A percentile compares a stretch with the other conserved stretches of the same genome.
Conservation (phyloP, 2,797 vertebrate species). For the Coendou prehensilis region DNA sequence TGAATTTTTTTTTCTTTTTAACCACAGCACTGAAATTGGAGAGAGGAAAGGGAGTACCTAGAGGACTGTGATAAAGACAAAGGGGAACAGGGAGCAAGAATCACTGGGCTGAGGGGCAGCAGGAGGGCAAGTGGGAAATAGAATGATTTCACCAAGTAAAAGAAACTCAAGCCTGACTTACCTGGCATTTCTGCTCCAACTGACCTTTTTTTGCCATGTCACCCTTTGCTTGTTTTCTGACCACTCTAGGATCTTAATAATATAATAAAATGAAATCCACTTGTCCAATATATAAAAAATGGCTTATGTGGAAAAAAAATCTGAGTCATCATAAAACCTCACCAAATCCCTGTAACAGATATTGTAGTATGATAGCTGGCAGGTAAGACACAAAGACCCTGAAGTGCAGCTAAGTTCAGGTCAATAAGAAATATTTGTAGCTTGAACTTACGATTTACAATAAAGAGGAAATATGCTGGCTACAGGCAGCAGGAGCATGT, state of each 20-base stretch:
- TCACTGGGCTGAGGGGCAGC: neutral
- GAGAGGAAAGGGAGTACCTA: neutral
- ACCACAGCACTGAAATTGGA: neutral
- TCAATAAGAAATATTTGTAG: slow-evolving; percentile 76
- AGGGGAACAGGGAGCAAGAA: neutral
- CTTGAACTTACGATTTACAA: slow-evolving; percentile 78
- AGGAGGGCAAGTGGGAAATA: neutral
- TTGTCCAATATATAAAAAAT: slow-evolving; percentile 36
- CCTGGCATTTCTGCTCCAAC: neutral
- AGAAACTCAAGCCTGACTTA: neutral
- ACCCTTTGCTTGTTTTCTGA: neutral
- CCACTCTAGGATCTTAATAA: neutral
- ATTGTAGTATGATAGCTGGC: neutral
- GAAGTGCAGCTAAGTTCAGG: slow-evolving; percentile 65
- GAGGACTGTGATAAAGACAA: neutral
- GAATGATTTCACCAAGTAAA: neutral
- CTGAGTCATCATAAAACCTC: neutral
- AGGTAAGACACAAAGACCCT: slow-evolving; percentile 73
- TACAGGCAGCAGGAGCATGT: slow-evolving; percentile 63
- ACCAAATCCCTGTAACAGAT: slow-evolving; percentile 60
- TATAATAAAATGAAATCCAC: slow-evolving; percentile 66
- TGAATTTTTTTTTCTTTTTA: neutral
- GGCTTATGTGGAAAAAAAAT: neutral
- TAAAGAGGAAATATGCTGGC: slow-evolving; percentile 78
- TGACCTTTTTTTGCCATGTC: neutral